These are phyloP conservation scores for Drosophila malerkotliana DNA, from an alignment of 1,140 invertebrate species.

Conservation along the genomic window DNA sequence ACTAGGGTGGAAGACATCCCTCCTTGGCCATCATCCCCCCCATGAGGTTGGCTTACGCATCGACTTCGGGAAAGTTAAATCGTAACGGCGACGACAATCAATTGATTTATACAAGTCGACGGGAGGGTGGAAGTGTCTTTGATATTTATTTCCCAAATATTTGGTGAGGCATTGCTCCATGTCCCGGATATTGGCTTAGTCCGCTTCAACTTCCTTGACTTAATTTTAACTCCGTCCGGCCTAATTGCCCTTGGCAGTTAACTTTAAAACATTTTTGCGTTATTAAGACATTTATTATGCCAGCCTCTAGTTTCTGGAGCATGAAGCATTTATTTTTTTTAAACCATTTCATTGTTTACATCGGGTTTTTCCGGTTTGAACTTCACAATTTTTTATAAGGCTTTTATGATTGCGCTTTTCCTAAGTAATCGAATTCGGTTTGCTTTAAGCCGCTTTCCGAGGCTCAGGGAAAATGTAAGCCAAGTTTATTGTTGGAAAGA, in stretches of 20 bases:
- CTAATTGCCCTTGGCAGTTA: constrained; percentile 56
- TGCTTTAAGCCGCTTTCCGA: constrained; percentile 33
- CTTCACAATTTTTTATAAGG: not conserved
- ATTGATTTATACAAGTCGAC: constrained; percentile 71
- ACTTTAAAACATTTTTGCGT: constrained; percentile 53
- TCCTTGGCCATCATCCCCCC: constrained; percentile 11
- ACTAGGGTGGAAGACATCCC: constrained; percentile 22
- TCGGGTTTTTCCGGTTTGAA: constrained; percentile 12
- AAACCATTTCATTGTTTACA: constrained; percentile 66
- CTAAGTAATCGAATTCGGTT: constrained; percentile 59
- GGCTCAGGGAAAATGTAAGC: constrained; percentile 26
- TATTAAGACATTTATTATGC: constrained; percentile 52
- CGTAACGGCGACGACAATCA: constrained; percentile 63
- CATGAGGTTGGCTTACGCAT: constrained; percentile 13
- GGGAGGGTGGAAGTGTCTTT: constrained; percentile 20
- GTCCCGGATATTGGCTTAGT: constrained; percentile 60
- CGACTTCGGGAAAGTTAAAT: constrained; percentile 60
- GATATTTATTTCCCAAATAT: constrained; percentile 77
- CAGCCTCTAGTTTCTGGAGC: not conserved
- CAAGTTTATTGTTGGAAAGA: constrained; percentile 37
- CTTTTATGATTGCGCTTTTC: constrained; percentile 38
- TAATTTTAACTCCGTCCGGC: not conserved
- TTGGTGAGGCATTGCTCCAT: constrained; percentile 54
- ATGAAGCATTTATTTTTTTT: constrained; percentile 28
- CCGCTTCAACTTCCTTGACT: constrained; percentile 25